Evolutionary conservation across 1,140 invertebrate species (phyloP).

Genomic region (Limonius californicus): DNA sequence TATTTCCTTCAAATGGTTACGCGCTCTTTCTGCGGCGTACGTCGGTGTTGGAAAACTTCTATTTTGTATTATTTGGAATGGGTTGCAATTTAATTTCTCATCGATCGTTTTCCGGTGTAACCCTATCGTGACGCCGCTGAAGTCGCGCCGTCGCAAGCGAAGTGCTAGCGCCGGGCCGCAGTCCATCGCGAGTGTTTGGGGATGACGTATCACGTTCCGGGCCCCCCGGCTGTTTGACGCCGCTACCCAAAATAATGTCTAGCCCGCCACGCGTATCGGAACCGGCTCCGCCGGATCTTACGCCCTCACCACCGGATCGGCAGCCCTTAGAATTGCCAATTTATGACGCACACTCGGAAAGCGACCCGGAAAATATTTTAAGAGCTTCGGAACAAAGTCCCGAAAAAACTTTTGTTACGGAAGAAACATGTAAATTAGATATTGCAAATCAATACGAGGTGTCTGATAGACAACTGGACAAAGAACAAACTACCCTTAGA

Average conservation of each 20-base stretch:
- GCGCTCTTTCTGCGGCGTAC: too few relatives aligned
- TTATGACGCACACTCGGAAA: neutral
- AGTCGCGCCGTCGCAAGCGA: conserved; percentile 11
- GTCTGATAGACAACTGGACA: neutral
- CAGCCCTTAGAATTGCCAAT: neutral
- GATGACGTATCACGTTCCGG: conserved; percentile 4
- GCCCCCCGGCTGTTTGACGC: conserved; percentile 1
- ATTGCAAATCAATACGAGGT: neutral
- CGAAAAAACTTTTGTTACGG: neutral
- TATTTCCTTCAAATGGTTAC: too few relatives aligned
- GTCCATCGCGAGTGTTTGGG: conserved; percentile 5
- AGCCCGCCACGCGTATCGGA: neutral
- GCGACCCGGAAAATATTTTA: neutral
- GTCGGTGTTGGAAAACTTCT: neutral
- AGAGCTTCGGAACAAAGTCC: neutral
- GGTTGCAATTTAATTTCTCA: conserved; percentile 10
- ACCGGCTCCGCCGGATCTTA: neutral
- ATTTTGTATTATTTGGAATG: neutral
- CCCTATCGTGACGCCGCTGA: conserved; percentile 8
- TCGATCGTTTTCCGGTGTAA: conserved; percentile 5
- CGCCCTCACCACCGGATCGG: neutral
- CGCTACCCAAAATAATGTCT: conserved; percentile 5
- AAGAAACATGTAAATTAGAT: neutral
- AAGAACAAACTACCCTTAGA: neutral
- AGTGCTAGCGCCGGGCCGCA: conserved; percentile 4